Percentiles rank a stretch among this genome's conserved stretches.
Conservation (phyloP, 2,888 invertebrate species). For the Lucinisca nassula region DNA sequence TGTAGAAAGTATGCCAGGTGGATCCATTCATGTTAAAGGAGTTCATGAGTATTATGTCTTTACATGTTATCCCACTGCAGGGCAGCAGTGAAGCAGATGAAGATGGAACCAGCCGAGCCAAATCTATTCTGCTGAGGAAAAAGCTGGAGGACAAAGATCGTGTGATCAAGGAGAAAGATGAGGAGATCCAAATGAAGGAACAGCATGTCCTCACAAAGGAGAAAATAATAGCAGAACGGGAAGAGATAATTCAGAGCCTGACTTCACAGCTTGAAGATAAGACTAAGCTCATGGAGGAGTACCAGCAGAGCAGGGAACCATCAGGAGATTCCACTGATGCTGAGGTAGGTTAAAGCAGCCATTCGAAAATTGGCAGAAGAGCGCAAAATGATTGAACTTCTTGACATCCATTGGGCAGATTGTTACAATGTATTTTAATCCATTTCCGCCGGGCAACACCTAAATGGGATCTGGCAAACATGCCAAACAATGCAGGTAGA, state of each 20-base stretch:
- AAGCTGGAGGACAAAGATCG: constrained; percentile 86
- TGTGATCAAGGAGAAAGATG: constrained; percentile 78
- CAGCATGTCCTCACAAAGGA: constrained; percentile 81
- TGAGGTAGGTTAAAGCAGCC: too few relatives aligned
- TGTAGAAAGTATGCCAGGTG: too few relatives aligned
- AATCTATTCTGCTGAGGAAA: constrained; percentile 85
- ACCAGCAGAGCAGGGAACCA: constrained; percentile 53
- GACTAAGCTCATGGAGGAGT: constrained; percentile 80
- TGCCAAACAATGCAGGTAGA: too few relatives aligned
- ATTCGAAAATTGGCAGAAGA: too few relatives aligned
- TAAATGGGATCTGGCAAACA: too few relatives aligned
- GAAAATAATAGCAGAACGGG: constrained; percentile 82
- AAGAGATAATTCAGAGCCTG: constrained; percentile 88
- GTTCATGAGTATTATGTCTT: too few relatives aligned
- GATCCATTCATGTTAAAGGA: too few relatives aligned
- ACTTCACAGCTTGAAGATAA: constrained; percentile 89
- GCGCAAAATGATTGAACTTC: too few relatives aligned
- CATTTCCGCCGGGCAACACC: too few relatives aligned
- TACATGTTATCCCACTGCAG: too few relatives aligned
- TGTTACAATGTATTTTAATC: too few relatives aligned
- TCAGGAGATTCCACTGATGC: constrained; percentile 40
- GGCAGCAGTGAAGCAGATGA: constrained; percentile 21
- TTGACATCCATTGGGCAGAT: too few relatives aligned
- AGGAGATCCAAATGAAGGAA: constrained; percentile 73
- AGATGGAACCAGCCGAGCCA: constrained; percentile 82